Base-by-base conservation (phyloP, 2,113 vertebrate genomes). In the Gambusia holbrooki region DNA sequence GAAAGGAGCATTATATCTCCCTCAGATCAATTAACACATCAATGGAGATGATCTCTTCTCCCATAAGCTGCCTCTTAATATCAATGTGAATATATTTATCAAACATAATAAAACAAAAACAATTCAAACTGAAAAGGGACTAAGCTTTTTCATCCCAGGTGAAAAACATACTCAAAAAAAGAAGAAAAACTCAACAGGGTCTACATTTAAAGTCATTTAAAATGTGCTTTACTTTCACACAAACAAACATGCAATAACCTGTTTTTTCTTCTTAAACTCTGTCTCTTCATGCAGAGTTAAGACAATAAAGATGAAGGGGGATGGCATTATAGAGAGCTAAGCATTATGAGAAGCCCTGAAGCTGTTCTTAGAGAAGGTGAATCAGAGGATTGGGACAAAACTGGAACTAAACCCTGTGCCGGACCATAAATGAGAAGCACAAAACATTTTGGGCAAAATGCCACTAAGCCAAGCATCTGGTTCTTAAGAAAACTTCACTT, bases 311-410 rank as follows among this genome's bases (percentile, higher is more conserved):
- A 93, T 92, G 93, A 92, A 92, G 91, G 90, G 25, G 89, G 90
- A 89, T 87, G 89, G 87, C 90, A 92, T 91, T 89, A 92, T 87
- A 74, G 80, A 83, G 89, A 86, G 91, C 92, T 93, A 91, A 93
- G 92, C 86, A 90, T 90, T 89, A 89, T 86, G 90, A 93, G 91
- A 88, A 92, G 90, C 90, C 93, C 91, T 74, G 85, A 81, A 92
- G 92, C 91, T 89, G 88, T 92, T 93, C 90, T 91, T 92, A 89
- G 88, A 91, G 89, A 90, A 92, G 90, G 92, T 94, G 93, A 94
- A 92, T 94, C 93, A 94, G 92, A 92, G 91, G 90, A 93, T 92
- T 93, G 90, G 89, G 88, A 93, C 88, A 92, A 76, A 81, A 87
- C 82, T 93, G 93, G 76, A 93, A 93, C 92, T 93, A 93, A 92